Conservation (phyloP, 1,140 invertebrate species). For the Bradynema listronoti region DNA sequence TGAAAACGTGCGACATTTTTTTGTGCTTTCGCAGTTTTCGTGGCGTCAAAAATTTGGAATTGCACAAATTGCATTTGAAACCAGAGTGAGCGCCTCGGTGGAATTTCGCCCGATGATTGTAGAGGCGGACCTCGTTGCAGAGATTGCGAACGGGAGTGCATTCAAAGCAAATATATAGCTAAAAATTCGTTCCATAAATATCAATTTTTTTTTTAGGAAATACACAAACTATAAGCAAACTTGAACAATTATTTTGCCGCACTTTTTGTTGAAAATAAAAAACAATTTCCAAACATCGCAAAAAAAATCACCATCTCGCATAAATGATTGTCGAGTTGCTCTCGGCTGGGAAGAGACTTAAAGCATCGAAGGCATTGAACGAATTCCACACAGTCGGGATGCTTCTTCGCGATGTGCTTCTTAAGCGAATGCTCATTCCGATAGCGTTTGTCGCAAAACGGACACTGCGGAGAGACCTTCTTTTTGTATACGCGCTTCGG, state of each 20-base stretch:
- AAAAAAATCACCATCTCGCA: constrained; percentile 50
- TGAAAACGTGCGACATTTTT: constrained; percentile 58
- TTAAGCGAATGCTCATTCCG: constrained; percentile 57
- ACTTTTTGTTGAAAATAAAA: constrained; percentile 15
- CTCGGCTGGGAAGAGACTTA: constrained; percentile 39
- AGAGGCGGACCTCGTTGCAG: constrained; percentile 47
- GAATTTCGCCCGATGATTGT: constrained; percentile 50
- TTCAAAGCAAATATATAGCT: constrained; percentile 55
- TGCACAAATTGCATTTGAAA: constrained; percentile 56
- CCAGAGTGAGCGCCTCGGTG: constrained; percentile 56
- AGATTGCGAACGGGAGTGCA: constrained; percentile 54
- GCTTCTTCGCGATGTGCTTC: constrained; percentile 54
- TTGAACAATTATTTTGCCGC: neutral
- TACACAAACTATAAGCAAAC: neutral
- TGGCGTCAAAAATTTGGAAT: constrained; percentile 54
- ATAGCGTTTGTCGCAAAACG: constrained; percentile 56
- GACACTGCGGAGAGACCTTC: constrained; percentile 56
- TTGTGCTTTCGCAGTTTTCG: constrained; percentile 57
- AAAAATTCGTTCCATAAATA: constrained; percentile 11
- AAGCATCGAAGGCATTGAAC: constrained; percentile 56
- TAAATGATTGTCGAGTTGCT: constrained; percentile 43
- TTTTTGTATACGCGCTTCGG: constrained; percentile 53
- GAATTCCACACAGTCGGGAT: constrained; percentile 51
- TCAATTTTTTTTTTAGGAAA: neutral
- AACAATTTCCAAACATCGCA: constrained; percentile 13